Base-by-base conservation (phyloP, 1,140 invertebrate genomes). In the Polypedilum vanderplanki region DNA sequence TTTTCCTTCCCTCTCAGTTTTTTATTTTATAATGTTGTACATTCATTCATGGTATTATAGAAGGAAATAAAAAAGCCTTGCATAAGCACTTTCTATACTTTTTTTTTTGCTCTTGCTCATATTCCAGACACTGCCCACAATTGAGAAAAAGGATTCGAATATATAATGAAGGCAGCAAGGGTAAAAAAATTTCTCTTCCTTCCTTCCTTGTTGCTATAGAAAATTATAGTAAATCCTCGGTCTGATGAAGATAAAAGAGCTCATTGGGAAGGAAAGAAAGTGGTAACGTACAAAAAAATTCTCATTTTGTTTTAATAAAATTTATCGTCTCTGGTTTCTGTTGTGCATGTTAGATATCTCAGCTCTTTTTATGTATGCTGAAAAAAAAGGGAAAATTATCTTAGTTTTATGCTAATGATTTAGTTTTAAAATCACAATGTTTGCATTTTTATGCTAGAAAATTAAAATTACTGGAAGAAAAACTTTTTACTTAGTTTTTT, bases 361-460 rank as follows among this genome's bases (percentile, higher is more conserved):
- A 57, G 12, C 0, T 15, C n/a, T n/a, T n/a, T n/a, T n/a, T n/a
- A n/a, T n/a, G n/a, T n/a, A n/a, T n/a, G n/a, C n/a, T n/a, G n/a
- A n/a, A 33, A 33, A 33, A 33, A 33, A 33, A 33, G 24, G 20
- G 18, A 20, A 70, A 70, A 18, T 20, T 70, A 70, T 70, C 17
- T 70, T 70, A 70, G 65, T 70, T 70, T 70, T 70, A 70, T 70
- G 65, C 65, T 70, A 70, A 70, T 70, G 65, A 70, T 70, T 70
- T 22, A 57, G 46, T 57, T 57, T 57, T n/a, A 57, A 57, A 57
- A 57, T 57, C 46, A 57, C 46, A n/a, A 57, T 57, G 46, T 57
- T 12, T 46, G 41, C 41, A 46, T 46, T 46, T 46, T 46, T 15
- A 57, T n/a, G 41, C 24, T 33, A 3, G 24, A 33, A n/a, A 33